Percentiles rank a stretch among this genome's conserved stretches.
phyloP scores from a whole-genome alignment of 2,797 vertebrate species.

The Sebastolobus altivelis region DNA sequence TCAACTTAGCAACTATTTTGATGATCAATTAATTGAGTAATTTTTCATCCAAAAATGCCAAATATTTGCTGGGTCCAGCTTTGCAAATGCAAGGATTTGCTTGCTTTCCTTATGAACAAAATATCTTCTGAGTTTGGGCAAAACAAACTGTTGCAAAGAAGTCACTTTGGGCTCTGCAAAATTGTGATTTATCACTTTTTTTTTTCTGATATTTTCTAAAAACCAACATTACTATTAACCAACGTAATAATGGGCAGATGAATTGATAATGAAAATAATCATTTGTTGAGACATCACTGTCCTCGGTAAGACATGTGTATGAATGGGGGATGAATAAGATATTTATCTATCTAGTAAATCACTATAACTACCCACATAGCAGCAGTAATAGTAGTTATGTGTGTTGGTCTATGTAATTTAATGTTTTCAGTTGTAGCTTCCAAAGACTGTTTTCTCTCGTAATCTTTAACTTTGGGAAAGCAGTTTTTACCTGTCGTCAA shows the following conservation, averaged over 20 bases:
- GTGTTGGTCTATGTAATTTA: not conserved
- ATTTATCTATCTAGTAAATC: not conserved
- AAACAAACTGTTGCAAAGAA: not conserved
- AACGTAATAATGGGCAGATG: not conserved
- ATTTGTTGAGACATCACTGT: not conserved
- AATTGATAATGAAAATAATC: not conserved
- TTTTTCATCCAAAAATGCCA: not conserved
- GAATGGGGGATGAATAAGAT: not conserved
- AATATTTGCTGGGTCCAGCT: not conserved
- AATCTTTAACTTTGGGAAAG: not conserved
- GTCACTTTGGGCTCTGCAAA: not conserved
- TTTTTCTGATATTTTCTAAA: not conserved
- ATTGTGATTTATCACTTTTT: not conserved
- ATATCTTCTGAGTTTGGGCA: not conserved
- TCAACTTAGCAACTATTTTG: not conserved
- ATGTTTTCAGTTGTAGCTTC: not conserved
- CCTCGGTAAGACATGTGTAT: not conserved
- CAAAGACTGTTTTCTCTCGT: not conserved
- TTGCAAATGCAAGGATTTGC: not conserved
- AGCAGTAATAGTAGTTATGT: not conserved
- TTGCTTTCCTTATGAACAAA: not conserved
- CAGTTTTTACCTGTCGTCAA: not conserved
- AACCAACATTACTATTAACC: not conserved
- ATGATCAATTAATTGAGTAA: not conserved
- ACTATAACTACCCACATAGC: not conserved